Conservation (phyloP, 2,888 invertebrate species). For the Acanthosepion lycidas region DNA sequence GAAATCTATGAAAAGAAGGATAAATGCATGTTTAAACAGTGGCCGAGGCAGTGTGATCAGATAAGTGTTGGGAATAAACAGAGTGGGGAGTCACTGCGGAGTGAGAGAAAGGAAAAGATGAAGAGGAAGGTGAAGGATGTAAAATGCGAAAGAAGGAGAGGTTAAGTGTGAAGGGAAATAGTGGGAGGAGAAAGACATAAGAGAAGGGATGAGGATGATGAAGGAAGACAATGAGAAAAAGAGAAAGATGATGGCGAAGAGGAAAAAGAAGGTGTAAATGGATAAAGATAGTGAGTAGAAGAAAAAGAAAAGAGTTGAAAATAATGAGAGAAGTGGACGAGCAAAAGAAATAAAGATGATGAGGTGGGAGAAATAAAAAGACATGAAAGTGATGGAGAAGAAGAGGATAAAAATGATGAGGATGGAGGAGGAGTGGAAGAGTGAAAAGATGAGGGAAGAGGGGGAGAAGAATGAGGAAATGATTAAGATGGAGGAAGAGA, state of each 20-base stretch:
- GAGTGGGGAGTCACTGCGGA: background rate
- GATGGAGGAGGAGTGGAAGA: no score
- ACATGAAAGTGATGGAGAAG: background rate
- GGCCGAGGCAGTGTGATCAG: background rate
- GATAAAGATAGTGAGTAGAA: no score
- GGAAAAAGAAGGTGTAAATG: no score
- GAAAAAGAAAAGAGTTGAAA: no score
- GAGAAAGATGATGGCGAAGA: background rate
- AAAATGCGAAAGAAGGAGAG: background rate
- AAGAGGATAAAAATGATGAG: no score
- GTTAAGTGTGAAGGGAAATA: no score
- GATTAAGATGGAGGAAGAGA: background rate
- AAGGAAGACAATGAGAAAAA: background rate
- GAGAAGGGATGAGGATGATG: no score
- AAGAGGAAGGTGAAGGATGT: background rate
- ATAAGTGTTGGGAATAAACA: background rate
- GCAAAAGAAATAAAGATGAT: background rate
- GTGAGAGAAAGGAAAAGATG: no score
- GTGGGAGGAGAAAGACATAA: no score
- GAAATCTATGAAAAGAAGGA: no score
- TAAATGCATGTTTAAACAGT: background rate
- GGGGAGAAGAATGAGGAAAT: background rate
- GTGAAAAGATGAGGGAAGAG: no score
- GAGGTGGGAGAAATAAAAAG: background rate
- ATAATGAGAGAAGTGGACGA: no score